phyloP scores from a whole-genome alignment of 2,113 vertebrate species.

The Probosciger aterrimus region DNA sequence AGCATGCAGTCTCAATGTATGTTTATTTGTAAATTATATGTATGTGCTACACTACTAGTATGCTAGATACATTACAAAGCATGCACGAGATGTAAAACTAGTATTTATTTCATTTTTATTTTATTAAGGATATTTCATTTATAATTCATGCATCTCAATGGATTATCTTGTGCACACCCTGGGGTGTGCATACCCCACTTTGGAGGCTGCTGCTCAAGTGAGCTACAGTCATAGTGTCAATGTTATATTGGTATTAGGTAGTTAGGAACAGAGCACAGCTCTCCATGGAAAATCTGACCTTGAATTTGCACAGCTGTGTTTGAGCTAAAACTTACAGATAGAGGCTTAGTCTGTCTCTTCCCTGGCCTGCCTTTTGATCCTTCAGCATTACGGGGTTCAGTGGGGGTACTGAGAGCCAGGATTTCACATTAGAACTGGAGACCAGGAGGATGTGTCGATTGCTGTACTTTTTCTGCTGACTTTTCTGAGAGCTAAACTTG shows the following conservation, averaged over 20 bases:
- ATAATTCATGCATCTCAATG: accelerated
- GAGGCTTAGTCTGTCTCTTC: neutral
- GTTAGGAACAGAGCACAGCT: neutral
- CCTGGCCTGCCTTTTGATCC: neutral
- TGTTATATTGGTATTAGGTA: neutral
- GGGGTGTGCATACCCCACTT: neutral
- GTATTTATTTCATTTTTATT: neutral
- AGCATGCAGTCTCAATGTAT: neutral
- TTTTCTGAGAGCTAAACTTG: neutral
- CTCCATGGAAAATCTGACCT: neutral
- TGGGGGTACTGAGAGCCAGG: neutral
- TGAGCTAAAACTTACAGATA: neutral
- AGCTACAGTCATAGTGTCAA: neutral
- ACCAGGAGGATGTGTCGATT: neutral
- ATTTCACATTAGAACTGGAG: neutral
- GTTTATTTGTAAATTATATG: neutral
- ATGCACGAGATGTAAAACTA: neutral
- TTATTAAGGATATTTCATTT: neutral
- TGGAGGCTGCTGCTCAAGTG: neutral
- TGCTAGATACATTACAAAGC: neutral
- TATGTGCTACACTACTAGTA: neutral
- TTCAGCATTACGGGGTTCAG: neutral
- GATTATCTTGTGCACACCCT: neutral
- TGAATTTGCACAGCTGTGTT: neutral
- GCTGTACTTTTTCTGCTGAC: neutral